A percentile compares a stretch with the other conserved stretches of the same genome.
These are phyloP conservation scores for Lacanobia oleracea DNA, from an alignment of 2,888 invertebrate genomes.

Conservation along the genomic window DNA sequence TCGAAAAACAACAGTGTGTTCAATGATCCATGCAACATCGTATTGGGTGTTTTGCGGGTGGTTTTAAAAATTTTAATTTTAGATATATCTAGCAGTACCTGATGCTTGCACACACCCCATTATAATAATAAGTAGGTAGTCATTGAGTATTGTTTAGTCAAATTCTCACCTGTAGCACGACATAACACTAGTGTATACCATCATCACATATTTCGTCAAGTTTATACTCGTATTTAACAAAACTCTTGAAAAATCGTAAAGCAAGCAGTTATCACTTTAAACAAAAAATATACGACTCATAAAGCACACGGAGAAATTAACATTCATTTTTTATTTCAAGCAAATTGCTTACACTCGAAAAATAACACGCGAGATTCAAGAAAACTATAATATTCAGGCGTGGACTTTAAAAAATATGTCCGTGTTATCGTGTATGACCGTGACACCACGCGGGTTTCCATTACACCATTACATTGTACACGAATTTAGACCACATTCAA, in stretches of 20 bases:
- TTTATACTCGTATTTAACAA: background rate
- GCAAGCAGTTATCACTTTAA: background rate
- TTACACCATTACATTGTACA: slow-evolving; percentile 60
- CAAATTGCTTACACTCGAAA: slow-evolving; percentile 51
- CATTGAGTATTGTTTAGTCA: too few relatives aligned
- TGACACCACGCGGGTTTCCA: slow-evolving; percentile 81
- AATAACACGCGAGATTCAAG: slow-evolving; percentile 59
- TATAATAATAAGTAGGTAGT: too few relatives aligned
- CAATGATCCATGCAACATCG: background rate
- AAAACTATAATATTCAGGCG: slow-evolving; percentile 69
- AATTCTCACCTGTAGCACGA: background rate
- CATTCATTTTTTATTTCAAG: slow-evolving; percentile 34
- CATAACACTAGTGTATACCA: background rate
- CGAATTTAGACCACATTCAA: slow-evolving; percentile 46
- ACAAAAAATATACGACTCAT: background rate
- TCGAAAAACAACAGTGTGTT: background rate
- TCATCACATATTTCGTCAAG: too few relatives aligned
- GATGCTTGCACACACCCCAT: too few relatives aligned
- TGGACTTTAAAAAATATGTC: slow-evolving; percentile 72
- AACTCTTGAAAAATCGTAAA: background rate
- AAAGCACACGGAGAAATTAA: slow-evolving; percentile 31
- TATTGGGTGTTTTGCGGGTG: background rate
- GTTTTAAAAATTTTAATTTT: background rate
- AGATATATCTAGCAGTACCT: background rate
- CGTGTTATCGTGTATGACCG: slow-evolving; percentile 80